phyloP scores from a whole-genome alignment of 2,113 vertebrate species.

The Todiramphus saurophagus region DNA sequence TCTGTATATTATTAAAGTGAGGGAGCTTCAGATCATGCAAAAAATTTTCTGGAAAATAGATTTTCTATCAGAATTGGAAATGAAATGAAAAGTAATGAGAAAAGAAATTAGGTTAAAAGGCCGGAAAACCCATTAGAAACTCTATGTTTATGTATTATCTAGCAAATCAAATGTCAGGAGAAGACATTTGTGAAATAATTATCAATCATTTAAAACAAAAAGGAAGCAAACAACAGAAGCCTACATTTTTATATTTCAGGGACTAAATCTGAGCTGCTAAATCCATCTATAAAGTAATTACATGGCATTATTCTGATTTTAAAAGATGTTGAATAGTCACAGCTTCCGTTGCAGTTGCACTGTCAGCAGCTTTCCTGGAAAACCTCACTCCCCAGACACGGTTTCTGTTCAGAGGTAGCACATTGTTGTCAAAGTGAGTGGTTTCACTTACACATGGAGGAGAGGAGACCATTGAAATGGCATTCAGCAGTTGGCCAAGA shows the following conservation, averaged over 20 bases:
- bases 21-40: neutral
- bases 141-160: conserved; percentile 51
- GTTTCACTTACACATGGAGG: accelerated
- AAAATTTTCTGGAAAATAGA: conserved; percentile 27
- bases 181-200: conserved; percentile 56
- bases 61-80: conserved; percentile 29
- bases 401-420: neutral
- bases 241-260: neutral
- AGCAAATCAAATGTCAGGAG: conserved; percentile 52
- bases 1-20: neutral
- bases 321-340: neutral
- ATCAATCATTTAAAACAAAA: conserved; percentile 48
- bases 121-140: conserved; percentile 50
- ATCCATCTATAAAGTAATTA: neutral
- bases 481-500: neutral
- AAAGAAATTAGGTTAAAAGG: conserved; percentile 60
- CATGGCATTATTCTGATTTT: neutral
- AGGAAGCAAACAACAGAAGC: conserved; percentile 21
- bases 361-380: neutral
- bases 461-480: neutral
- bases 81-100: conserved; percentile 51
- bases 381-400: neutral
- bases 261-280: neutral
- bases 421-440: neutral
- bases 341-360: neutral